Percentiles rank a stretch among this genome's conserved stretches.
Conservation (phyloP, 2,797 vertebrate genomes). For the Gymnodraco acuticeps region DNA sequence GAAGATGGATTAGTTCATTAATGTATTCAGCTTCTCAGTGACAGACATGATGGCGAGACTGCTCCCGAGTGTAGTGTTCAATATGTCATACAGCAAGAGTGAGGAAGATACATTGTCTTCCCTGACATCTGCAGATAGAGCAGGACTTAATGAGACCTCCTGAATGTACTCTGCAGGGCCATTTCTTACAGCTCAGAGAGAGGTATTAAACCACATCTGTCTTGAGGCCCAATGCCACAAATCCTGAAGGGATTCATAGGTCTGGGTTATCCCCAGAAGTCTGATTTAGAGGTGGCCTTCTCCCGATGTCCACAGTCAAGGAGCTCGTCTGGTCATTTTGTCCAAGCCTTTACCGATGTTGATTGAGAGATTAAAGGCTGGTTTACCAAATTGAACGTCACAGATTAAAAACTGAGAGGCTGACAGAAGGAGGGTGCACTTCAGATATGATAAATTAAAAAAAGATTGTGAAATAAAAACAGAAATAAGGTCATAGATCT, state of each 20-base stretch:
- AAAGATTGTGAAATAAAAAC: neutral
- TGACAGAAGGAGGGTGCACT: slow-evolving; percentile 12
- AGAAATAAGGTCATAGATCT: neutral
- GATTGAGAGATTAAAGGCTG: slow-evolving; percentile 44
- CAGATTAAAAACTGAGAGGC: slow-evolving; percentile 24
- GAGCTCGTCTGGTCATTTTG: slow-evolving; percentile 35
- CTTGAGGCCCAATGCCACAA: slow-evolving; percentile 52
- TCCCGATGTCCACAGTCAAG: slow-evolving; percentile 45
- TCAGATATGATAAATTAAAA: neutral
- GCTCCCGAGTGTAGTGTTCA: slow-evolving; percentile 25
- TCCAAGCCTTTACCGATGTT: slow-evolving; percentile 22
- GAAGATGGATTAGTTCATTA: slow-evolving; percentile 64
- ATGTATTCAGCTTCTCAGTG: slow-evolving; percentile 49
- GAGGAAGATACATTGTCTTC: slow-evolving; percentile 52
- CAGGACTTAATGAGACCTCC: slow-evolving; percentile 49
- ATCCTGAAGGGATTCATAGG: slow-evolving; percentile 61
- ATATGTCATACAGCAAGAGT: slow-evolving; percentile 48
- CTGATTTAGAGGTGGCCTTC: slow-evolving; percentile 72
- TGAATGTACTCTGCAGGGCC: slow-evolving; percentile 39
- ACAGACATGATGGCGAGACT: slow-evolving; percentile 55
- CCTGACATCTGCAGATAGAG: slow-evolving; percentile 51
- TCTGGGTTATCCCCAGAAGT: slow-evolving; percentile 37
- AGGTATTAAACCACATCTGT: slow-evolving; percentile 62
- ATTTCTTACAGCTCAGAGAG: slow-evolving; percentile 46
- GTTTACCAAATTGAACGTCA: slow-evolving; percentile 26